A percentile compares a stretch with the other conserved stretches of the same genome.
Conservation (phyloP, 2,888 invertebrate genomes). For the Melanchra persicariae region DNA sequence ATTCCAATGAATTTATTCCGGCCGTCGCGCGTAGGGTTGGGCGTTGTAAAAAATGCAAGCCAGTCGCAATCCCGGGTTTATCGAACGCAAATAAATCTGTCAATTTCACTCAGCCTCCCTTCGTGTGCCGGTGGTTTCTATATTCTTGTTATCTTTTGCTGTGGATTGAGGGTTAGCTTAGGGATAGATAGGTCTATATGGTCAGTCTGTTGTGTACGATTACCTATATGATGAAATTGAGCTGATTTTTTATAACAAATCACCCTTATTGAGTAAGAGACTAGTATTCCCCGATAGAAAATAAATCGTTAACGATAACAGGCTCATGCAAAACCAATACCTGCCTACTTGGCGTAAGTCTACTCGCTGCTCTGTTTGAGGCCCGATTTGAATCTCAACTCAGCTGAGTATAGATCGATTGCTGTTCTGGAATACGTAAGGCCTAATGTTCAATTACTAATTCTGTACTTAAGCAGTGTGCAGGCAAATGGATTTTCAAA, state of each 20-base stretch:
- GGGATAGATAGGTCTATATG: background rate
- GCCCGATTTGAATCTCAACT: background rate
- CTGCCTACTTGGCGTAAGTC: background rate
- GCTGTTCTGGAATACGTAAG: background rate
- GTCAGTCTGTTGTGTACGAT: background rate
- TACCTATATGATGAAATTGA: background rate
- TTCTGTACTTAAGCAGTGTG: background rate
- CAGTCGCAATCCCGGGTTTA: conserved; percentile 83
- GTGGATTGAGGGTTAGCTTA: conserved; percentile 23
- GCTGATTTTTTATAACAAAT: too few species aligned
- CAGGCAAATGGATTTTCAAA: background rate
- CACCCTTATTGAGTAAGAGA: too few species aligned
- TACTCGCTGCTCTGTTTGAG: background rate
- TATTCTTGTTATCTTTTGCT: conserved; percentile 55
- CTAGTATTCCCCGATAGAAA: background rate
- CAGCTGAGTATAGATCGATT: background rate
- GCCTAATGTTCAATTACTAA: background rate
- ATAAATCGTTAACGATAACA: background rate
- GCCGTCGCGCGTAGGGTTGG: conserved; percentile 56
- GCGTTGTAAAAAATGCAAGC: conserved; percentile 86
- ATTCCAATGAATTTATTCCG: conserved; percentile 68
- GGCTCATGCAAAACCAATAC: background rate
- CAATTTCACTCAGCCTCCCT: conserved; percentile 88
- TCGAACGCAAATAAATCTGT: conserved; percentile 89
- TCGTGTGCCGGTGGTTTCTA: conserved; percentile 65